Percentiles rank a stretch among this genome's conserved stretches.
Evolutionary conservation across 2,113 vertebrate species (phyloP).

Genomic region (Siphamia tubifer): DNA sequence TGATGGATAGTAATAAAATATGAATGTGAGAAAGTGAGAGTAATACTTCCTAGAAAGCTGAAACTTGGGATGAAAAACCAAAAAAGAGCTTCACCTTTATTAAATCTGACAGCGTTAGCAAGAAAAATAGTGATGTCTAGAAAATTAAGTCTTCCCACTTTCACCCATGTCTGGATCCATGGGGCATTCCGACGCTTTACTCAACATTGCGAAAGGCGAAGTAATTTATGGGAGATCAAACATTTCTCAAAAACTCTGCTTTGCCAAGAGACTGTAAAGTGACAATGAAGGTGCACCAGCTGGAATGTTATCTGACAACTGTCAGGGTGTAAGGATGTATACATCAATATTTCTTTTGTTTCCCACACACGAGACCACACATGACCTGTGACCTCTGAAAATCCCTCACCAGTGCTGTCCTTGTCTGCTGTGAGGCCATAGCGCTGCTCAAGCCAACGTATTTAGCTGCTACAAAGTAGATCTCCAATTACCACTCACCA

Average conservation of each 20-base stretch:
- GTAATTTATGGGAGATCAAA: conserved; percentile 10
- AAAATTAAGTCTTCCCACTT: conserved; percentile 11
- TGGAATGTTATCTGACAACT: neutral
- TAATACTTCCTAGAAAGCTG: conserved; percentile 16
- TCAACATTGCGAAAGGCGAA: conserved; percentile 7
- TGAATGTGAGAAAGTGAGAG: conserved; percentile 48
- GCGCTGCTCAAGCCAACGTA: neutral
- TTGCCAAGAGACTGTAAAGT: neutral
- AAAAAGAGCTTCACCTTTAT: conserved; percentile 18
- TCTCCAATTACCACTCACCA: neutral
- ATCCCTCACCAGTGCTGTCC: neutral
- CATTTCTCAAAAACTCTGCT: neutral
- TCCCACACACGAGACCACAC: neutral
- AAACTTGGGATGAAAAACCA: neutral
- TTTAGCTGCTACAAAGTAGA: neutral
- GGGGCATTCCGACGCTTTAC: conserved; percentile 8
- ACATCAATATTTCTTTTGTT: neutral
- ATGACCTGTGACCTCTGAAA: conserved; percentile 3
- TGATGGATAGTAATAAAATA: conserved; percentile 51
- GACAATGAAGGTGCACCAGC: neutral
- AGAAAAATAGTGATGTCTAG: conserved; percentile 11
- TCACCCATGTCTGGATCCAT: neutral
- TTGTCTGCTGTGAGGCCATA: neutral
- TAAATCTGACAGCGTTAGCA: conserved; percentile 32
- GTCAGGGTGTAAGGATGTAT: neutral